Evolutionary conservation across 92 coral and sea anemone species (phyloP).

Genomic region (Porites rus): DNA sequence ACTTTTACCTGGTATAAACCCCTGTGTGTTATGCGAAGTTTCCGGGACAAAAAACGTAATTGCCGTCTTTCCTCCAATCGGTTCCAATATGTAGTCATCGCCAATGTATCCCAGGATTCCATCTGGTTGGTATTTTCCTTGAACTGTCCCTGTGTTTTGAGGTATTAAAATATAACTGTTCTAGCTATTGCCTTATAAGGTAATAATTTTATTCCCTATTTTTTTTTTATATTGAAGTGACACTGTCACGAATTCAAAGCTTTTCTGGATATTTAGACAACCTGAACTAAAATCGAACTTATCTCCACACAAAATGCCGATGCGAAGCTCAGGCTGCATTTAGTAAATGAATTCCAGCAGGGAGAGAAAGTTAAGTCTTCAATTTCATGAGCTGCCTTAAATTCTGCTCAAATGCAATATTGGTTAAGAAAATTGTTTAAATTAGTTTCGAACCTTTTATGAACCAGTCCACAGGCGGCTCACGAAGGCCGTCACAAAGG

Average conservation of each 20-base stretch:
- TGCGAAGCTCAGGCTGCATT: too few species aligned
- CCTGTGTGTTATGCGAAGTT: background rate
- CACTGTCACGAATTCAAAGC: too few species aligned
- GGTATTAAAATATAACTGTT: background rate
- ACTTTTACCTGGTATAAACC: background rate
- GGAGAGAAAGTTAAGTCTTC: background rate
- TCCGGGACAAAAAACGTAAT: conserved; percentile 15
- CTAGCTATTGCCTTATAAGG: too few species aligned
- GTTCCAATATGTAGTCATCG: conserved; percentile 66
- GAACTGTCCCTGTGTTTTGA: conserved; percentile 53
- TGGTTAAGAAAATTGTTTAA: background rate
- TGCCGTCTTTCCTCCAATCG: conserved; percentile 35
- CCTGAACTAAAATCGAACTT: too few species aligned
- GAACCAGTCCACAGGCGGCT: conserved; percentile 86
- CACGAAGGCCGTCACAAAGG: conserved; percentile 85
- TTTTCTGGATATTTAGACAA: too few species aligned
- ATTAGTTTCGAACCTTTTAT: conserved; percentile 56
- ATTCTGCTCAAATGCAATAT: background rate
- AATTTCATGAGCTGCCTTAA: background rate
- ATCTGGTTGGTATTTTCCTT: conserved; percentile 71
- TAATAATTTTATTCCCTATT: too few species aligned
- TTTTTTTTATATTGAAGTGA: too few species aligned
- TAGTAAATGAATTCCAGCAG: too few species aligned
- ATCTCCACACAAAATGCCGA: too few species aligned
- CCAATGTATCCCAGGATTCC: conserved; percentile 75